Evolutionary conservation across 2,113 vertebrate genomes (phyloP).

Genomic region (Perccottus glenii): DNA sequence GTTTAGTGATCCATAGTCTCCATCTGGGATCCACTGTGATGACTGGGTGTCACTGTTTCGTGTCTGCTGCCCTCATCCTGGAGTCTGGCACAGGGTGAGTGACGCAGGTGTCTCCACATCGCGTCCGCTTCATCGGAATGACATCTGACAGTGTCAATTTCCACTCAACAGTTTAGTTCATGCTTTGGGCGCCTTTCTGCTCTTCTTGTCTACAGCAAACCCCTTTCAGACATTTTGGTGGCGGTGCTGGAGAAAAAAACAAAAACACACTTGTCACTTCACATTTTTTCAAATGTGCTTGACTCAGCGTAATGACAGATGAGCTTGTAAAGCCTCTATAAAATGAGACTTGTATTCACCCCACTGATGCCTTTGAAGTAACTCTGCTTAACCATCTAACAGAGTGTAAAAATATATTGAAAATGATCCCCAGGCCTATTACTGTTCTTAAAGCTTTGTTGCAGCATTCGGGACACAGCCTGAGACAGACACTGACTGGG

Average conservation of each 20-base stretch:
- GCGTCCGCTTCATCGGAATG: conserved; percentile 43
- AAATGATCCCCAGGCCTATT: conserved; percentile 27
- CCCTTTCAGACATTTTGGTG: conserved; percentile 44
- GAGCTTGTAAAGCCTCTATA: conserved; percentile 30
- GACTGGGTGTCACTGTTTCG: conserved; percentile 7
- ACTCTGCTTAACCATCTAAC: conserved; percentile 44
- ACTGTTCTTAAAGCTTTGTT: conserved; percentile 15
- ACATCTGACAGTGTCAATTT: conserved; percentile 62
- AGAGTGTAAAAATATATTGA: conserved; percentile 39
- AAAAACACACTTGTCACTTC: conserved; percentile 59
- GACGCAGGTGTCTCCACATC: conserved; percentile 53
- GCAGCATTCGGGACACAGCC: conserved; percentile 23
- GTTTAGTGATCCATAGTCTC: background rate
- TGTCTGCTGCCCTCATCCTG: background rate
- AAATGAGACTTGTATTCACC: conserved; percentile 17
- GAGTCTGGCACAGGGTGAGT: conserved; percentile 20
- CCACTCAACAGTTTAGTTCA: conserved; percentile 17
- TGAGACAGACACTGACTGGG: conserved; percentile 27
- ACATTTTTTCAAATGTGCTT: conserved; percentile 44
- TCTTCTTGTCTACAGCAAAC: conserved; percentile 28
- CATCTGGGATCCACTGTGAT: background rate
- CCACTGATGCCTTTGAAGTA: conserved; percentile 35
- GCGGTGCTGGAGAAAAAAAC: conserved; percentile 28
- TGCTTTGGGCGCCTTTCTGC: conserved; percentile 34
- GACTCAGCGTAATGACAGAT: conserved; percentile 57